A percentile compares a stretch with the other conserved stretches of the same genome.
Conservation (phyloP, 2,113 vertebrate genomes). For the Clupea harengus region DNA sequence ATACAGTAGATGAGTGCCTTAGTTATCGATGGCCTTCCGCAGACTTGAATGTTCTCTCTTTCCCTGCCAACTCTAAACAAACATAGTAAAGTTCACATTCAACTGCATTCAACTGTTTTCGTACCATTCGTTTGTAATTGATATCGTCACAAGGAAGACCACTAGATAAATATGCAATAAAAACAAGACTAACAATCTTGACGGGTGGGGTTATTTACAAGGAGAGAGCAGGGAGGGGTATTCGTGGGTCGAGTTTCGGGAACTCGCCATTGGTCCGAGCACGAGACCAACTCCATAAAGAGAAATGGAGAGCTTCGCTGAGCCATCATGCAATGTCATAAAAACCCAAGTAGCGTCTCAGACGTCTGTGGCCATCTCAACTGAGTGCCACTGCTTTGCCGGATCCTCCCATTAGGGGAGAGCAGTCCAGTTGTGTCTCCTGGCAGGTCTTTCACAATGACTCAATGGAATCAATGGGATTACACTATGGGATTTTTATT, state of each 20-base stretch:
- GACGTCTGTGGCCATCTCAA: conserved; percentile 29
- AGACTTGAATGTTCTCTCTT: background rate
- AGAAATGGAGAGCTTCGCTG: conserved; percentile 52
- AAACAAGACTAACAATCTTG: conserved; percentile 37
- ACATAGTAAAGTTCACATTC: background rate
- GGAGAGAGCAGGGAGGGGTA: conserved; percentile 29
- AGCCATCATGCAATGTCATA: conserved; percentile 51
- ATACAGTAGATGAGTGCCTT: too few relatives aligned
- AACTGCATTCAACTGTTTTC: too few relatives aligned
- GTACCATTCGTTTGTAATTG: background rate
- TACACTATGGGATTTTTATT: background rate
- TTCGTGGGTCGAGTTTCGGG: conserved; percentile 56
- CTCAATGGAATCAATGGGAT: background rate
- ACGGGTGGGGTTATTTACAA: conserved; percentile 46
- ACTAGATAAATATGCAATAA: conserved; percentile 41
- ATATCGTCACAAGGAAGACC: background rate
- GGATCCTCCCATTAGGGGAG: conserved; percentile 57
- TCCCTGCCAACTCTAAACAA: background rate
- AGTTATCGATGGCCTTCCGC: background rate
- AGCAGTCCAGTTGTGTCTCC: conserved; percentile 31
- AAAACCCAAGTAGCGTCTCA: conserved; percentile 44
- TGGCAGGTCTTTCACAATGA: background rate
- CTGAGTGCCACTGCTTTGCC: conserved; percentile 44
- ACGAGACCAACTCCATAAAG: conserved; percentile 66
- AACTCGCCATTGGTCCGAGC: conserved; percentile 63